phyloP scores from a whole-genome alignment of 2,888 invertebrate species.

The Zygothrica quintamaculata region DNA sequence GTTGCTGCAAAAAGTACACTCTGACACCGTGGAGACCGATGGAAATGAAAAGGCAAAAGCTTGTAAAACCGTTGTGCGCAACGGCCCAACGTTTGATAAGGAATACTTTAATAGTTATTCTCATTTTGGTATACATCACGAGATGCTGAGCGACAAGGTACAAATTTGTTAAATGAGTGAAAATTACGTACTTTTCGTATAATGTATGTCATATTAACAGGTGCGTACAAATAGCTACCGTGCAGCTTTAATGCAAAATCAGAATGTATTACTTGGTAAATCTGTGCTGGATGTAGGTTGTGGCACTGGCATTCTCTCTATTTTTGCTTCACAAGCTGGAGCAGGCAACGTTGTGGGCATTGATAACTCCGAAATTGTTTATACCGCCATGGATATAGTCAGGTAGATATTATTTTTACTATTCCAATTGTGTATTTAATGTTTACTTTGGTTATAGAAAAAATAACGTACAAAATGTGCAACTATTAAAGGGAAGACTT shows the following conservation, averaged over 20 bases:
- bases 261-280: conserved; percentile 89
- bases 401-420: conserved; percentile 85
- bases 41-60: conserved; percentile 5
- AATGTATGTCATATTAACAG: conserved; percentile 1
- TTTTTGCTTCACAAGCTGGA: conserved; percentile 98
- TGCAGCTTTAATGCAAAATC: conserved; percentile 92
- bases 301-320: conserved; percentile 98
- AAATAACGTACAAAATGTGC: conserved; percentile 87
- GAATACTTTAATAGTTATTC: conserved; percentile 93
- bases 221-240: conserved; percentile 94
- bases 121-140: conserved; percentile 96
- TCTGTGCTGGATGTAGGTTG: conserved; percentile 97
- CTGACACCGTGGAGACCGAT: conserved; percentile 15
- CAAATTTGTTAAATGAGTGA: neutral
- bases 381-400: conserved; percentile 97
- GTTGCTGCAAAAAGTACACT: conserved; percentile 68
- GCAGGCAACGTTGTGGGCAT: conserved; percentile 95
- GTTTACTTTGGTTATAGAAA: conserved; percentile 73
- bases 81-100: conserved; percentile 86
- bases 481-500: conserved; percentile 92
- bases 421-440: neutral
- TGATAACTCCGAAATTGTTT: conserved; percentile 98
- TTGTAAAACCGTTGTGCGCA: conserved; percentile 75
- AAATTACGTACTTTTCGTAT: neutral
- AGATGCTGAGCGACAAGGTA: conserved; percentile 94